phyloP scores from a whole-genome alignment of 2,797 vertebrate species.

The Rhinoraja longicauda region DNA sequence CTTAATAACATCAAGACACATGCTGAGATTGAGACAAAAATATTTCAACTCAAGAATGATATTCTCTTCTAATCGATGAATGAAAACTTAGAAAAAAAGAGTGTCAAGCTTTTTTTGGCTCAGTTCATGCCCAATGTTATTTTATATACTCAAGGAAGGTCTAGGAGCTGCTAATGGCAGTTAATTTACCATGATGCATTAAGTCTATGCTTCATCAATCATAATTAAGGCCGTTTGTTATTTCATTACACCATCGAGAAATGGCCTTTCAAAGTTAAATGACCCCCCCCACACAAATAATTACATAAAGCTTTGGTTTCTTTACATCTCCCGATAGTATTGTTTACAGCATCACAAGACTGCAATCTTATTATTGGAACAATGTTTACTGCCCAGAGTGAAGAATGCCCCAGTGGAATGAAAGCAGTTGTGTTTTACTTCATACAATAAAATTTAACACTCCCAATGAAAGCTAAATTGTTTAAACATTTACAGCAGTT shows the following conservation, averaged over 20 bases:
- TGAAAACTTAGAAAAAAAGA: not conserved
- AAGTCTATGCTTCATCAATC: slow-evolving; percentile 73
- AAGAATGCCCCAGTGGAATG: slow-evolving; percentile 70
- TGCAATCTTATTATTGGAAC: slow-evolving; percentile 65
- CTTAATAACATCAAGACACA: not conserved
- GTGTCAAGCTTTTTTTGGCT: not conserved
- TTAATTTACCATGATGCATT: slow-evolving; percentile 75
- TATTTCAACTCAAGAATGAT: slow-evolving; percentile 10
- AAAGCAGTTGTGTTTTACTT: slow-evolving; percentile 55
- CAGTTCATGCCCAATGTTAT: slow-evolving; percentile 15
- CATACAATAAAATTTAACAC: slow-evolving; percentile 87
- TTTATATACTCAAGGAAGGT: slow-evolving; percentile 32
- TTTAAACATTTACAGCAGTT: slow-evolving; percentile 90
- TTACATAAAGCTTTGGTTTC: slow-evolving; percentile 62
- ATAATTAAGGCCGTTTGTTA: slow-evolving; percentile 71
- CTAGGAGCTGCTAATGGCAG: slow-evolving; percentile 31
- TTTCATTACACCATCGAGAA: slow-evolving; percentile 67
- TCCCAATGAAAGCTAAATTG: slow-evolving; percentile 72
- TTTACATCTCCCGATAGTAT: slow-evolving; percentile 58
- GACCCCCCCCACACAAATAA: slow-evolving; percentile 68
- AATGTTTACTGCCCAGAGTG: slow-evolving; percentile 61
- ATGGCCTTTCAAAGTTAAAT: slow-evolving; percentile 80
- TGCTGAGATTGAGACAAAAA: slow-evolving; percentile 20
- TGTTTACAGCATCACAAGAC: slow-evolving; percentile 69
- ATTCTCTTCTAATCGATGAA: slow-evolving; percentile 29